A percentile compares a stretch with the other conserved stretches of the same genome.
phyloP scores from a whole-genome alignment of 2,113 vertebrate genomes.

The rabbit (Oryctolagus cuniculus) region mOryCun1.1 NC_091442.1:6438001-6438500 shows the following conservation, averaged over 20 bases:
- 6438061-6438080: neutral
- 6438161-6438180: neutral
- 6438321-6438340: neutral
- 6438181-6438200: neutral
- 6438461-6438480: neutral
- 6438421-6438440: constrained; percentile 11
- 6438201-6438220: neutral
- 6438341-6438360: neutral
- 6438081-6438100: neutral
- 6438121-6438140: neutral
- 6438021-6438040: neutral
- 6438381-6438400: constrained; percentile 5
- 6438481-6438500: constrained; percentile 26
- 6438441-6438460: neutral
- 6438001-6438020: neutral
- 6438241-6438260: neutral
- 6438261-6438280: neutral
- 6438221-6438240: neutral
- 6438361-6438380: constrained; percentile 6
- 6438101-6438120: neutral
- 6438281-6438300: neutral
- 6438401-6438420: neutral
- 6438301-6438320: neutral
- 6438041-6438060: neutral
- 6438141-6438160: neutral